phyloP scores from a whole-genome alignment of 2,888 invertebrate genomes.

The Ophion costatus region DNA sequence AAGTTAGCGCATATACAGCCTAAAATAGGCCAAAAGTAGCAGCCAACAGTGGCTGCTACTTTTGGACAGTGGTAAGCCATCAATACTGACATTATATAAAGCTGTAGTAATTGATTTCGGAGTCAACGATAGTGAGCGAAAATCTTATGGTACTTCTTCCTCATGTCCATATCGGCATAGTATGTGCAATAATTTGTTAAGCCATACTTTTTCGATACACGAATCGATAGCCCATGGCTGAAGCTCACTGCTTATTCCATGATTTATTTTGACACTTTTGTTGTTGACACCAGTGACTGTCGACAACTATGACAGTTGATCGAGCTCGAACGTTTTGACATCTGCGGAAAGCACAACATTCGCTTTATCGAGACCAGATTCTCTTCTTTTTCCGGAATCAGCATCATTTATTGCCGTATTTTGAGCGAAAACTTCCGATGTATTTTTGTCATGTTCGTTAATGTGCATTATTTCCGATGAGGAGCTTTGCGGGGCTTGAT shows the following conservation, averaged over 20 bases:
- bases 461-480: neutral
- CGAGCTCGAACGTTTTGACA: neutral
- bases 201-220: slow-evolving; percentile 5
- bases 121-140: slow-evolving; percentile 24
- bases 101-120: slow-evolving; percentile 16
- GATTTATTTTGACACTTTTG: neutral
- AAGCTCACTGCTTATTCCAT: neutral
- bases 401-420: no score
- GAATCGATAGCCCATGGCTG: slow-evolving; percentile 1
- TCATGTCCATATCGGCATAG: slow-evolving; percentile 36
- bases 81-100: slow-evolving; percentile 35
- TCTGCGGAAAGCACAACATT: neutral
- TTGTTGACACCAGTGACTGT: neutral
- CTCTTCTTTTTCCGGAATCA: no score
- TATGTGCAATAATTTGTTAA: slow-evolving; percentile 3
- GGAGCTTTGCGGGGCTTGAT: neutral
- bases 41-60: slow-evolving; percentile 16
- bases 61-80: slow-evolving; percentile 36
- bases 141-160: slow-evolving; percentile 19
- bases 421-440: no score
- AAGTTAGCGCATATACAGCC: slow-evolving; percentile 38
- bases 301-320: neutral
- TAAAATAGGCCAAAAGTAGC: slow-evolving; percentile 41
- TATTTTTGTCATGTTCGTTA: neutral
- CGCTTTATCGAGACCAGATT: no score